Conservation (phyloP, 1,140 invertebrate species). For the Drosophila ironensis region DNA sequence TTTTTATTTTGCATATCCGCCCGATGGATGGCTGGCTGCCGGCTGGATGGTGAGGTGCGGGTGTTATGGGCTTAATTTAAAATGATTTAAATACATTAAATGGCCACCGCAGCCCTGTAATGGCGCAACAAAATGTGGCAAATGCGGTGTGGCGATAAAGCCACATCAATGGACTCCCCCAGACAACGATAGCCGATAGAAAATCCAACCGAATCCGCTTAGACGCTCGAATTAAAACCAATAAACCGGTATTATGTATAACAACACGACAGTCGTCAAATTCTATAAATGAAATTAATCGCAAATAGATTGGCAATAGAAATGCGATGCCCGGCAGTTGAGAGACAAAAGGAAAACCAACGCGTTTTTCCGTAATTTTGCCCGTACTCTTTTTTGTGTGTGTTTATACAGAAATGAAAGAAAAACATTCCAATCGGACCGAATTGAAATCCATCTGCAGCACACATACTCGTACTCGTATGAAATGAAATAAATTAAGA, state of each 20-base stretch:
- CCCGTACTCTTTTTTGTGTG: too few relatives aligned
- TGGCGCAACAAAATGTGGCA: conserved; percentile 24
- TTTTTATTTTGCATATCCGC: conserved; percentile 5
- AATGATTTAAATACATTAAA: conserved; percentile 49
- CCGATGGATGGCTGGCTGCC: too few relatives aligned
- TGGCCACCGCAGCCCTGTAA: conserved; percentile 33
- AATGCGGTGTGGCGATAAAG: conserved; percentile 37
- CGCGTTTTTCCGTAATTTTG: neutral
- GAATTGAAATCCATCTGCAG: conserved; percentile 42
- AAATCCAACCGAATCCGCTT: conserved; percentile 45
- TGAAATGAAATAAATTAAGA: conserved; percentile 43
- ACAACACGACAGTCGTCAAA: conserved; percentile 36
- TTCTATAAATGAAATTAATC: conserved; percentile 56
- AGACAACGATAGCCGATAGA: neutral
- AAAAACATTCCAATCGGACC: conserved; percentile 30
- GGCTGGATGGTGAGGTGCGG: neutral
- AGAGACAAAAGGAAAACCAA: conserved; percentile 31
- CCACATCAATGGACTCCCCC: conserved; percentile 36
- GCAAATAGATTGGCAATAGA: conserved; percentile 28
- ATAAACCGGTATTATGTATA: conserved; percentile 46
- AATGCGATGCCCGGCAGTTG: neutral
- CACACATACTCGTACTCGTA: too few relatives aligned
- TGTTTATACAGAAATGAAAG: conserved; percentile 39
- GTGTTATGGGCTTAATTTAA: conserved; percentile 36
- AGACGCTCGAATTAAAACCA: conserved; percentile 46